Evolutionary conservation across 2,113 vertebrate genomes (phyloP).

Genomic region (Kryptolebias marmoratus): DNA sequence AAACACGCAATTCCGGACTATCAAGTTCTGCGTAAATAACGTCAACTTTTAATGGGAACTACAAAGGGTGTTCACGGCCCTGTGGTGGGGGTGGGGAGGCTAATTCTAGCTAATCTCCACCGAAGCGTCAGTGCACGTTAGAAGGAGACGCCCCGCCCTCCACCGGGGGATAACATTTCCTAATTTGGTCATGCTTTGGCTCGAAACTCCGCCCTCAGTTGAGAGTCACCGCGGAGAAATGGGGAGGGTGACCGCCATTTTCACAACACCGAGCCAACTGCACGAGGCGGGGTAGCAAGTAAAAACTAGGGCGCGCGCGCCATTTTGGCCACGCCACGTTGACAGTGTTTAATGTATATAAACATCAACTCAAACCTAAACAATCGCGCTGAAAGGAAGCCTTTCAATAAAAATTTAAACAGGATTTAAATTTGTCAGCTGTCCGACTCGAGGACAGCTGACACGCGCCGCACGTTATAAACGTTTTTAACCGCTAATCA

Average conservation of each 20-base stretch:
- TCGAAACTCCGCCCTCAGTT: constrained; percentile 49
- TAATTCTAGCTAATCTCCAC: constrained; percentile 30
- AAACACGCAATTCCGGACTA: not conserved
- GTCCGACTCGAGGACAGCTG: not conserved
- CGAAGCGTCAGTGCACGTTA: constrained; percentile 2
- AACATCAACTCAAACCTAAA: not conserved
- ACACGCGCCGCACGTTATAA: accelerated
- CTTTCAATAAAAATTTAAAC: not conserved
- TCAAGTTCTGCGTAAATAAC: not conserved
- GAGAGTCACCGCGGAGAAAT: constrained; percentile 6
- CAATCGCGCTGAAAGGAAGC: no score
- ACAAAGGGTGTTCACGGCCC: not conserved
- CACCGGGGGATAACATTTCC: constrained; percentile 57
- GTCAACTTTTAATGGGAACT: not conserved
- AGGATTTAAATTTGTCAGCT: not conserved
- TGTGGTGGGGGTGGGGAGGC: not conserved
- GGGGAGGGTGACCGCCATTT: constrained; percentile 76
- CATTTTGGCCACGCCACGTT: constrained; percentile 85
- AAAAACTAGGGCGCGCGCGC: constrained; percentile 60
- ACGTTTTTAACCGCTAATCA: not conserved
- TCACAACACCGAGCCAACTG: constrained; percentile 62
- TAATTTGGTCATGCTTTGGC: constrained; percentile 76
- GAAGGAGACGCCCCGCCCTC: constrained; percentile 43
- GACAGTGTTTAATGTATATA: constrained; percentile 35
- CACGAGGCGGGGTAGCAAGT: not conserved